Base-by-base conservation (phyloP, 1,140 invertebrate genomes). In the Ceratoteleas bidentatus region DNA sequence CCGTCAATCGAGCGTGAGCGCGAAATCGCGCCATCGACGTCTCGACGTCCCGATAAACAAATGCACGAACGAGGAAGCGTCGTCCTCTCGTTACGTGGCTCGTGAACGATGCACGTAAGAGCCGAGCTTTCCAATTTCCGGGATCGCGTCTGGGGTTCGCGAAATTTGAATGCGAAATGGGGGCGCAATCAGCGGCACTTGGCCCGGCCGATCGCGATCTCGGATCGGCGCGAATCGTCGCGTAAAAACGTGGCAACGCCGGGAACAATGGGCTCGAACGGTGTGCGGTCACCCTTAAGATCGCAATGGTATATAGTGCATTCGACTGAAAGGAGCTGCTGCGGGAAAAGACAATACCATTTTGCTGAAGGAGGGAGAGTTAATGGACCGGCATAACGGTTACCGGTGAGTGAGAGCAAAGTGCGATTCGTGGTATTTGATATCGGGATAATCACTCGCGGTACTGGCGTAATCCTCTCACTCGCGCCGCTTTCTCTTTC, bases 361-460 rank as follows among this genome's bases (percentile, higher is more conserved):
- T 89, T 90, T 87, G 76, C 53, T 81, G 72, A 68, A 81, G 84
- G 74, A 83, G 75, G 80, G 83, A 81, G 77, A 85, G 83, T 86
- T 87, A 86, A 87, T 85, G 86, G 85, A 86, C 84, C 84, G 74
- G 82, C 81, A 84, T 85, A 85, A 86, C 84, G 84, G 84, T 84
- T 84, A 62, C 82, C 76, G 76, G 82, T 77, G 84, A 84, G 78
- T 76, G 81, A 87, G 84, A 84, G 85, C 86, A 90, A 89, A 90
- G 89, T 91, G 89, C 89, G 87, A 88, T 90, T 89, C 88, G 89
- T 90, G 90, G 87, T 91, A 90, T 91, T 91, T 87, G 90, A 90
- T 91, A 91, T 91, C 90, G 86, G 89, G 87, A 90, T 90, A 91
- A 91, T 91, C 90, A 86, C 85, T 85, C 81, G 85, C 83, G 83